Evolutionary conservation across 2,888 invertebrate species (phyloP).

Genomic region (Podotricha telesiphe): DNA sequence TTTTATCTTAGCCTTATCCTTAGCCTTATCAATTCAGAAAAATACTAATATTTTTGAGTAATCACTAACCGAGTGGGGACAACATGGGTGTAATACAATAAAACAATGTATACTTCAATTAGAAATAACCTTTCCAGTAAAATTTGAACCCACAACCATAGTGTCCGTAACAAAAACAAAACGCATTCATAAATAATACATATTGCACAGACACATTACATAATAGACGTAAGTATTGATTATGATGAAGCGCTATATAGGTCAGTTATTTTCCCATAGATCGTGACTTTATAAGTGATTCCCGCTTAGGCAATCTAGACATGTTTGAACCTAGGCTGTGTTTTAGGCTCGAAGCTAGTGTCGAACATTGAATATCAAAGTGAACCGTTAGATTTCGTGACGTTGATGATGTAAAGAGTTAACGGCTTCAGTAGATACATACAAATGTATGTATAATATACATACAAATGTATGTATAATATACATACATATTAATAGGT

Average conservation of each 20-base stretch:
- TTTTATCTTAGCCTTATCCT: too few relatives aligned
- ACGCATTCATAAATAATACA: too few relatives aligned
- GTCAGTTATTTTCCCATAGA: constrained; percentile 53
- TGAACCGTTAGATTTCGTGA: constrained; percentile 62
- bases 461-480: neutral
- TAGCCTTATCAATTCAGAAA: too few relatives aligned
- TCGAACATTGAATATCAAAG: constrained; percentile 53
- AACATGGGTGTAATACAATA: too few relatives aligned
- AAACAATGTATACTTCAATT: too few relatives aligned
- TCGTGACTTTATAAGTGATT: constrained; percentile 59
- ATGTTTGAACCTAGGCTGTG: constrained; percentile 54
- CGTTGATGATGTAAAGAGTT: constrained; percentile 47
- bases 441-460: constrained; percentile 15
- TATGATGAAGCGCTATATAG: constrained; percentile 40
- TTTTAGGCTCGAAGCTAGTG: constrained; percentile 54
- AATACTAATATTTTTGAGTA: too few relatives aligned
- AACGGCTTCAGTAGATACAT: constrained; percentile 34
- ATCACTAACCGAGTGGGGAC: too few relatives aligned
- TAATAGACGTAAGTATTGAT: neutral
- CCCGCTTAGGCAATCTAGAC: constrained; percentile 52
- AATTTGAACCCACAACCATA: too few relatives aligned
- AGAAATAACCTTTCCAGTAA: too few relatives aligned
- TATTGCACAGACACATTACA: too few relatives aligned
- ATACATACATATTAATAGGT: too few relatives aligned
- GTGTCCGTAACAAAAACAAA: too few relatives aligned